Base-by-base conservation (phyloP, 2,888 invertebrate genomes). In the Copidosoma aretas region DNA sequence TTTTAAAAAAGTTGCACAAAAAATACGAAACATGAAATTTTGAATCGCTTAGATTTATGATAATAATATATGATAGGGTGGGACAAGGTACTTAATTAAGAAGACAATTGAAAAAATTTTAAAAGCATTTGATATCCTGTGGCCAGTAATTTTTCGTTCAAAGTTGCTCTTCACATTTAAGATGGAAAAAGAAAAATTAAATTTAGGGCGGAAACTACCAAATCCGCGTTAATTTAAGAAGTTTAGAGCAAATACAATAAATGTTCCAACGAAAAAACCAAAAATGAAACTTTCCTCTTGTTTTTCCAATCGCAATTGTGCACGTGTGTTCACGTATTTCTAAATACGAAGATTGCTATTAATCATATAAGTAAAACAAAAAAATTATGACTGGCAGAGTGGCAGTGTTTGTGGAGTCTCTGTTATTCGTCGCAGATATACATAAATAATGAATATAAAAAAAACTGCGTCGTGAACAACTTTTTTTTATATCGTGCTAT, bases 11-110 rank as follows among this genome's bases (percentile, higher is more conserved):
- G 41, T 60, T 66, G 66, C 58, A 71, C 62, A 64, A 69, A 60
- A 49, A 32, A 32, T 58, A 69, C 22, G 65, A 64, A 64, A 64
- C 56, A 60, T 60, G 51, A 64, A 68, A 60, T 60, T 69, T 71
- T 59, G 39, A 46, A 71, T 67, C 61, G 41, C 66, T 63, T 69
- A 69, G 25, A 58, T 71, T 67, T 69, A 70, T 68, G 51, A 41
- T 64, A 65, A 61, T 56, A 41, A 52, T 17, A 51, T 22, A 39
- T 56, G n/a, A 25, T 39, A 54, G 10, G 54, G 52, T 12, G 52
- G 43, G 32, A 46, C n/a, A 49, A 49, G 8, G 32, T 32, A 32
- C 32, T 32, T 32, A 32, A 3, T 32, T 32, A 32, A 3, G 32
- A 32, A 32, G 8, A 32, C 32, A 32, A 32, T 32, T 32, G 8